Conservation (phyloP, 2,113 vertebrate genomes). For the Sterna hirundo region DNA sequence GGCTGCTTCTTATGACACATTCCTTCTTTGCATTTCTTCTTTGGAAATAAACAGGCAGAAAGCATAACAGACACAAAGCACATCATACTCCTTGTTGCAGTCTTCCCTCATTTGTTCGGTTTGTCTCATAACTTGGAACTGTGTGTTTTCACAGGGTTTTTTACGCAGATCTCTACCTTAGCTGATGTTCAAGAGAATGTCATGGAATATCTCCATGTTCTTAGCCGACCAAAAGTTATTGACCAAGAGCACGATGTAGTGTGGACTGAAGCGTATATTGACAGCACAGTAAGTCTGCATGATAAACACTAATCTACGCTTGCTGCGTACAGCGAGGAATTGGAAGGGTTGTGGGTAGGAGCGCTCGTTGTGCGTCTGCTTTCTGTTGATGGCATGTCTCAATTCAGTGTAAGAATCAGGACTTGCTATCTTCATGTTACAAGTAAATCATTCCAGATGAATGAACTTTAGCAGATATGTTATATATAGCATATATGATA, state of each 20-base stretch:
- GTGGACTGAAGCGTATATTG: slow-evolving; percentile 98
- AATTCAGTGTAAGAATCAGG: background rate
- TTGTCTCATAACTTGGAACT: background rate
- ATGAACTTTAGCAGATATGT: background rate
- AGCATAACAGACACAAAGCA: background rate
- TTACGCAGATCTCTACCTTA: slow-evolving; percentile 96
- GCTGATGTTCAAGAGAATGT: slow-evolving; percentile 98
- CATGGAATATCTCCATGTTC: slow-evolving; percentile 98
- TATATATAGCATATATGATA: background rate
- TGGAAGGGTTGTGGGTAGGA: background rate
- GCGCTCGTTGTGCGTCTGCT: background rate
- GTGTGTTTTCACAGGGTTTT: slow-evolving; percentile 84
- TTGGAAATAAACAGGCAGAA: background rate
- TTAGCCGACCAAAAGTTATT: slow-evolving; percentile 97
- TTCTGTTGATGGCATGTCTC: background rate
- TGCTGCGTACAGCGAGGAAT: background rate
- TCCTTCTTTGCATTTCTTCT: background rate
- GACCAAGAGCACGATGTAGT: slow-evolving; percentile 96
- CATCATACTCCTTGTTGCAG: background rate
- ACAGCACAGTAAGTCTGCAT: slow-evolving; percentile 91
- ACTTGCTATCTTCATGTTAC: background rate
- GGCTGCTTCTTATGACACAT: background rate
- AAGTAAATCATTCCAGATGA: background rate
- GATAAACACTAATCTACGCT: background rate
- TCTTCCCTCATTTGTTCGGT: background rate